Conservation (phyloP, 2,888 invertebrate genomes). For the Tryphoninae sp. region DNA sequence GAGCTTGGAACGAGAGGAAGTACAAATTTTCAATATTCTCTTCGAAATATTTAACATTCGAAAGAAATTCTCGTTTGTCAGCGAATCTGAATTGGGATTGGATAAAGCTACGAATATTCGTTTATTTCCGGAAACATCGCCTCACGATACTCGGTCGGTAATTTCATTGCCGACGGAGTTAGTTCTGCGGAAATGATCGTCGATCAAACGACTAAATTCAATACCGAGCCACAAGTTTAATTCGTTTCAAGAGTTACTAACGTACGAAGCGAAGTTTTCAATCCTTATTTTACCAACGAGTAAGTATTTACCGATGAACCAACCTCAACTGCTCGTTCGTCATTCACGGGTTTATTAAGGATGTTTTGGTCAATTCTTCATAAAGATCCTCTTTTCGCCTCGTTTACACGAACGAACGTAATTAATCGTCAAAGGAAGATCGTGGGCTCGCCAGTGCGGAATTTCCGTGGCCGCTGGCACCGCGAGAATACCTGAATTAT, state of each 20-base stretch:
- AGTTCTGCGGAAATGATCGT: too few relatives aligned
- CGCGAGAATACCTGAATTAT: slow-evolving; percentile 17
- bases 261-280: slow-evolving; percentile 3
- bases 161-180: too few relatives aligned
- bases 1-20: too few relatives aligned
- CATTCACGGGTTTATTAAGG: slow-evolving; percentile 27
- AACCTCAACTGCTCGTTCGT: slow-evolving; percentile 14
- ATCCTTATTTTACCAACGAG: slow-evolving; percentile 11
- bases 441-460: slow-evolving; percentile 14
- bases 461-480: background rate
- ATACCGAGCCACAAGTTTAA: background rate
- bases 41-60: too few relatives aligned
- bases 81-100: too few relatives aligned
- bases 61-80: too few relatives aligned
- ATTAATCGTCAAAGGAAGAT: slow-evolving; percentile 57
- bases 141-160: too few relatives aligned
- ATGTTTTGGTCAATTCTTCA: slow-evolving; percentile 20
- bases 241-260: background rate
- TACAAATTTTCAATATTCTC: too few relatives aligned
- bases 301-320: slow-evolving; percentile 1
- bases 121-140: too few relatives aligned
- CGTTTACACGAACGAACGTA: slow-evolving; percentile 37
- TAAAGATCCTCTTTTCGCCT: background rate
- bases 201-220: background rate
- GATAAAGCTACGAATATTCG: too few relatives aligned